Percentiles rank a stretch among this genome's conserved stretches.
phyloP scores from a whole-genome alignment of 2,797 vertebrate genomes.

The Meda fulgida region DNA sequence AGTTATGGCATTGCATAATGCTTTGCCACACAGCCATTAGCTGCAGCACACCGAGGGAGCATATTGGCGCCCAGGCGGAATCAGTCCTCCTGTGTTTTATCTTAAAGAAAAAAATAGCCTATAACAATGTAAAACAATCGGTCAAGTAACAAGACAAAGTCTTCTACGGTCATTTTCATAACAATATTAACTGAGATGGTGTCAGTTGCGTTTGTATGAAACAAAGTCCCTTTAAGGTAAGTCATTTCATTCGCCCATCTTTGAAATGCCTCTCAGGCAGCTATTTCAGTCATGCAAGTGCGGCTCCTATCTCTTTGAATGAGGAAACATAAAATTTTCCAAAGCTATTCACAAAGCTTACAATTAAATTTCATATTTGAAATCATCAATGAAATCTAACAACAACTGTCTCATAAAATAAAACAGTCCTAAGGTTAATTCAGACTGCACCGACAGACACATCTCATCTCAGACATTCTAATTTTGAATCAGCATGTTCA shows the following conservation, averaged over 20 bases:
- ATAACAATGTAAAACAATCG: too few species aligned
- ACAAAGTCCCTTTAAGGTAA: not conserved
- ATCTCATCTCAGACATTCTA: not conserved
- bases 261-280: not conserved
- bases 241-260: not conserved
- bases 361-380: not conserved
- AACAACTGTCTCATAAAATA: not conserved
- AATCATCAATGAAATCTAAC: not conserved
- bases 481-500: not conserved
- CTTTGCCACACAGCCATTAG: slow-evolving; percentile 46
- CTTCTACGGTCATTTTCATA: not conserved
- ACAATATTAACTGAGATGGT: not conserved
- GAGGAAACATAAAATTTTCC: not conserved
- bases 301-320: not conserved
- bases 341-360: not conserved
- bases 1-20: slow-evolving; percentile 60
- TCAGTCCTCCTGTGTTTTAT: too few species aligned
- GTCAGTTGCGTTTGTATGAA: not conserved
- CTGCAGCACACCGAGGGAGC: slow-evolving; percentile 39
- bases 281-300: not conserved
- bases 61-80: slow-evolving; percentile 35
- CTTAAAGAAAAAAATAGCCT: too few species aligned
- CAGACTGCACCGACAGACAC: not conserved
- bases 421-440: not conserved
- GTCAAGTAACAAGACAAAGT: too few species aligned